Percentiles rank a stretch among this genome's conserved stretches.
Conservation (phyloP, 2,888 invertebrate genomes). For the Acrobasis consociella region DNA sequence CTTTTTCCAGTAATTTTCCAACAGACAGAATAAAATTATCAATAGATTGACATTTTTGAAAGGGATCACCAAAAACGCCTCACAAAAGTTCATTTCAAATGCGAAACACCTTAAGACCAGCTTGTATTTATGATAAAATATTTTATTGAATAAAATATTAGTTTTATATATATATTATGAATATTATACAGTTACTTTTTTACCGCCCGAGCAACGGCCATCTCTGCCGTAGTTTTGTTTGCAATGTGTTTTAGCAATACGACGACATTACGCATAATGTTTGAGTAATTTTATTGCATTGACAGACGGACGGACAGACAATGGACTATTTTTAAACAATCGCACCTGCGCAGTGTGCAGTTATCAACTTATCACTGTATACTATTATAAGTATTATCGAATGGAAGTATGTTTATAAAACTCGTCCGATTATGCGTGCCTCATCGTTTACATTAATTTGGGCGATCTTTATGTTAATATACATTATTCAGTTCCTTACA, state of each 20-base stretch:
- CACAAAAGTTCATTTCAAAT: too few species aligned
- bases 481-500: slow-evolving; percentile 7
- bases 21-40: too few species aligned
- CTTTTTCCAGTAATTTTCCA: too few species aligned
- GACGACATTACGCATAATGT: slow-evolving; percentile 7
- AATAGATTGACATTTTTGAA: too few species aligned
- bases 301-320: slow-evolving; percentile 30
- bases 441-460: background rate
- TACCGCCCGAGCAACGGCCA: background rate
- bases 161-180: too few species aligned
- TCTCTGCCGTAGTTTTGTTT: background rate
- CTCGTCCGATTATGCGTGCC: slow-evolving; percentile 12
- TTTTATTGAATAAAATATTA: too few species aligned
- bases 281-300: slow-evolving; percentile 16
- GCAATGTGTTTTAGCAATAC: background rate
- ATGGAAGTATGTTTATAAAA: slow-evolving; percentile 29
- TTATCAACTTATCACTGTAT: slow-evolving; percentile 28
- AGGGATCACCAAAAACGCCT: too few species aligned
- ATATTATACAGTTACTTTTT: background rate
- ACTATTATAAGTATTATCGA: slow-evolving; percentile 31
- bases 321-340: slow-evolving; percentile 37
- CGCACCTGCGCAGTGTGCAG: slow-evolving; percentile 24
- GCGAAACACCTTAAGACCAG: too few species aligned
- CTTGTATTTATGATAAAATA: too few species aligned
- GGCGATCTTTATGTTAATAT: slow-evolving; percentile 10